Evolutionary conservation across 2,113 vertebrate species (phyloP).

Genomic region (Forbesichthys agassizii): DNA sequence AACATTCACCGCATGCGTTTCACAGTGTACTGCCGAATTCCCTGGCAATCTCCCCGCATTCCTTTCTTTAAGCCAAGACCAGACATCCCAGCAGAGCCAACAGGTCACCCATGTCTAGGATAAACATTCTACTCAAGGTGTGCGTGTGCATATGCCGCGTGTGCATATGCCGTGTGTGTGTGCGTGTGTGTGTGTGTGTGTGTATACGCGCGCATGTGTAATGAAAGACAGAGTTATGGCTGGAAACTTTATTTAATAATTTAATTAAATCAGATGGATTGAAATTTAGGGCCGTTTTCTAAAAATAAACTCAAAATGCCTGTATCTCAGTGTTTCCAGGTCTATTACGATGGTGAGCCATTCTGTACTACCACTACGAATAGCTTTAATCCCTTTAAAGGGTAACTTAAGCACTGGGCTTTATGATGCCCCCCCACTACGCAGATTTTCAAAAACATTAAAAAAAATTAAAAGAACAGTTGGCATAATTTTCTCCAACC

Average conservation of each 20-base stretch:
- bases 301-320: background rate
- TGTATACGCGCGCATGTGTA: slow-evolving; percentile 9
- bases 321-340: background rate
- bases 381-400: background rate
- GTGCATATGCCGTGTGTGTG: background rate
- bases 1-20: slow-evolving; percentile 33
- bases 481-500: too few relatives aligned
- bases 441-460: background rate
- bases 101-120: slow-evolving; percentile 54
- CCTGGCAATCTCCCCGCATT: slow-evolving; percentile 57
- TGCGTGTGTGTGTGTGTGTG: slow-evolving; percentile 20
- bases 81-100: slow-evolving; percentile 57
- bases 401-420: background rate
- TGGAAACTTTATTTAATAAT: slow-evolving; percentile 8
- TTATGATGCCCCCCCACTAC: background rate
- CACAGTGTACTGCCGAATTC: slow-evolving; percentile 39
- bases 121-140: slow-evolving; percentile 48
- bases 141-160: slow-evolving; percentile 6
- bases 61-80: slow-evolving; percentile 50
- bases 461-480: background rate
- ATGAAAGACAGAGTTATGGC: slow-evolving; percentile 16
- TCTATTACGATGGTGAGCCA: background rate
- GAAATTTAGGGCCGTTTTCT: background rate
- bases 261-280: slow-evolving; percentile 11
- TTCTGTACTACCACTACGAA: background rate